phyloP scores from a whole-genome alignment of 2,113 vertebrate species.

The Gambusia affinis region DNA sequence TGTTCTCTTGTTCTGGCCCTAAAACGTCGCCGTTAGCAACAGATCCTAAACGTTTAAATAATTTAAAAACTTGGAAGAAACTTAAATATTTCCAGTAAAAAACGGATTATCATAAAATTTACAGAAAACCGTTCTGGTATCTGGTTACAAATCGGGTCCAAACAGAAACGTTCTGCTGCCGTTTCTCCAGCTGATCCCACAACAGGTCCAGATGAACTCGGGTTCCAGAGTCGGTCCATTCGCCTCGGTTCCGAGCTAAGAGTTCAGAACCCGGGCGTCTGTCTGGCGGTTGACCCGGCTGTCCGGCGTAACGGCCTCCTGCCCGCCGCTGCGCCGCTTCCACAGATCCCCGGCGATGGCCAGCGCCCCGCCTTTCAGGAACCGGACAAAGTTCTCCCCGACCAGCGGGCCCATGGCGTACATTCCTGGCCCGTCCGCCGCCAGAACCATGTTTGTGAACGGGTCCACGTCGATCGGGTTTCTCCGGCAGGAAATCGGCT shows the following conservation, averaged over 20 bases:
- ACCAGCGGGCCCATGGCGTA: slow-evolving; percentile 84
- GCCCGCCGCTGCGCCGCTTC: slow-evolving; percentile 41
- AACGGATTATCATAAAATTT: no score
- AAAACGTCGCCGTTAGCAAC: no score
- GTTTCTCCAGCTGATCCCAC: no score
- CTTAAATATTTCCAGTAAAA: no score
- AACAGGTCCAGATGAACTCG: background rate
- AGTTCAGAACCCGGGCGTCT: slow-evolving; percentile 14
- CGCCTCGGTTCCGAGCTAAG: slow-evolving; percentile 13
- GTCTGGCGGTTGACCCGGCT: background rate
- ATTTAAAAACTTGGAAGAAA: no score
- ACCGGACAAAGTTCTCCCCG: slow-evolving; percentile 85
- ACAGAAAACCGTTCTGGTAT: no score
- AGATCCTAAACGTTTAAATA: no score
- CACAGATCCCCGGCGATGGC: slow-evolving; percentile 76
- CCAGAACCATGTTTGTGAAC: slow-evolving; percentile 69
- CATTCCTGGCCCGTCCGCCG: slow-evolving; percentile 70
- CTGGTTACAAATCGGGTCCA: no score
- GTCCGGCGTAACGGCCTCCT: background rate
- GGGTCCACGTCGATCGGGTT: slow-evolving; percentile 82
- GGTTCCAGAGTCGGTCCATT: background rate
- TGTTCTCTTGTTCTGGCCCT: no score
- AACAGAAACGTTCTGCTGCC: no score
- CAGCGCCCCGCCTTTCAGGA: slow-evolving; percentile 82
- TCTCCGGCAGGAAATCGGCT: slow-evolving; percentile 76